Percentiles rank a stretch among this genome's conserved stretches.
phyloP scores from a whole-genome alignment of 2,888 invertebrate species.

The Lissocephala sabroskyi region DNA sequence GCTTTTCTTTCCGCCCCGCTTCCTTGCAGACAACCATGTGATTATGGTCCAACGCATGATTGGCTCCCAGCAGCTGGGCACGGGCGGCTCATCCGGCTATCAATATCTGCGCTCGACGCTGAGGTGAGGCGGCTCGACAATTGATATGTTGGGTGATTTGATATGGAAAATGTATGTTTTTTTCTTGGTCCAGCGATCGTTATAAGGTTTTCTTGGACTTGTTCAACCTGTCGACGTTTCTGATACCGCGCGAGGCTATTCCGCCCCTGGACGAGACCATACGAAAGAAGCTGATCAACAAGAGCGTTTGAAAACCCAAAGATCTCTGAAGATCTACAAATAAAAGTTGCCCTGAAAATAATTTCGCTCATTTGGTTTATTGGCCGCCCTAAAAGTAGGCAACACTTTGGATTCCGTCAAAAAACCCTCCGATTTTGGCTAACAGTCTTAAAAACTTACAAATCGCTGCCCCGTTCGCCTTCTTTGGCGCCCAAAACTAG shows the following conservation, averaged over 20 bases:
- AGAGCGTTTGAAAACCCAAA: conserved; percentile 27
- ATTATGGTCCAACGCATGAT: conserved; percentile 99
- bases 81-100: conserved; percentile 98
- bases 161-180: not conserved
- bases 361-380: too few species aligned
- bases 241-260: conserved; percentile 92
- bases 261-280: conserved; percentile 89
- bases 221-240: conserved; percentile 96
- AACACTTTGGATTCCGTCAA: too few species aligned
- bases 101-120: conserved; percentile 97
- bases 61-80: conserved; percentile 95
- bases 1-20: not conserved
- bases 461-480: too few species aligned
- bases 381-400: too few species aligned
- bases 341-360: too few species aligned
- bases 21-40: conserved; percentile 92
- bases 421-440: too few species aligned
- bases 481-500: too few species aligned
- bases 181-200: conserved; percentile 82
- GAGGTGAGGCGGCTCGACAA: conserved; percentile 76
- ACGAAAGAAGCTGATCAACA: conserved; percentile 70
- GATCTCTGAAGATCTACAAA: too few species aligned
- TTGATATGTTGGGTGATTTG: not conserved
- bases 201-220: conserved; percentile 98
- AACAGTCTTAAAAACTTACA: too few species aligned